Evolutionary conservation across 2,888 invertebrate species (phyloP), one percentile per base, ranked within the genome.

Genomic region (Amaurobius ferox): DNA sequence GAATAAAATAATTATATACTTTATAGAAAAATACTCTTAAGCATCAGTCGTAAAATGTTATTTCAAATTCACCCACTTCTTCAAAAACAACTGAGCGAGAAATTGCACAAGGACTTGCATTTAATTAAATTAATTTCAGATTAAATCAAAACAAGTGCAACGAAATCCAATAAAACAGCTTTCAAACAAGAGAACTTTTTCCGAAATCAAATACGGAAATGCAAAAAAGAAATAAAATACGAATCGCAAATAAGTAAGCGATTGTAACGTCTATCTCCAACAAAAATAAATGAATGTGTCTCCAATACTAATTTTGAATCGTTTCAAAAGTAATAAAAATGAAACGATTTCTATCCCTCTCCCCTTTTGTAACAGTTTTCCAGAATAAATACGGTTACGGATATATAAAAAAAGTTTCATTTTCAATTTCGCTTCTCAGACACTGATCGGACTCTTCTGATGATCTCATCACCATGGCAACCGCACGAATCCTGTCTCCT

Each of bases 251-350:
- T n/a, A 28, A 7, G 61, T 48, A 48, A 2, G 2, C 6, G 2
- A 44, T 13, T 2, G 2, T 44, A 44, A 44, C 44, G 16, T 48
- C 61, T 73, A 39, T 55, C 23, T 29, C 30, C 39, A 78, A 28
- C 55, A 48, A 30, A n/a, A 68, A 61, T 16, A 61, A 67, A 68
- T 74, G 74, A 80, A 73, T 74, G 70, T 68, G 66, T 74, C n/a
- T n/a, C 80, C 80, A 32, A 80, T 80, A 74, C 80, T 80, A 80
- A 80, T 74, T 80, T 80, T 28, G 55, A 39, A 35, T 67, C 16
- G 48, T 26, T n/a, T n/a, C 39, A 35, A 35, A n/a, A 73, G 39
- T 72, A 74, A 74, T 74, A 74, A 80, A 80, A 80, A 80, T 64
- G 66, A 40, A 26, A 26, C 66, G 61, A 40, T 73, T 66, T 35